Percentiles rank a stretch among this genome's conserved stretches.
phyloP scores from a whole-genome alignment of 2,113 vertebrate species.

The Catharus bicknelli region DNA sequence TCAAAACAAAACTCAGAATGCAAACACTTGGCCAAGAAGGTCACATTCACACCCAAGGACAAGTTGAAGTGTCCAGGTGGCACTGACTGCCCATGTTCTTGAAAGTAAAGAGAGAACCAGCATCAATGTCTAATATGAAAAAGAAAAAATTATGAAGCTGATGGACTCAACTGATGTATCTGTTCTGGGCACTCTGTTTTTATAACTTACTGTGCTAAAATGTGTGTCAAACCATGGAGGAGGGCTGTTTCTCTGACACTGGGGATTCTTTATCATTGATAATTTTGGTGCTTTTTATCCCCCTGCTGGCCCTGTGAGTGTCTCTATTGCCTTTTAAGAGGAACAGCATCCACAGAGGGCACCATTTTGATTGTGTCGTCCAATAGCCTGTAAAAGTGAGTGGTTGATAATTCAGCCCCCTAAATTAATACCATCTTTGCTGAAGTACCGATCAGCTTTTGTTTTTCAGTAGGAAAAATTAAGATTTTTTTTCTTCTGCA shows the following conservation, averaged over 20 bases:
- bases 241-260: neutral
- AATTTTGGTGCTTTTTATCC: neutral
- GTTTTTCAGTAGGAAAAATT: neutral
- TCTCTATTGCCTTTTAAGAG: neutral
- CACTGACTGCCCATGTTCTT: neutral
- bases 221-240: neutral
- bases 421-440: neutral
- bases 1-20: neutral
- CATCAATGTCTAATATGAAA: neutral
- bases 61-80: neutral
- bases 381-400: neutral
- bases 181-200: fast-evolving
- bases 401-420: neutral
- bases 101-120: neutral
- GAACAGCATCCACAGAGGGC: neutral
- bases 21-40: neutral
- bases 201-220: neutral
- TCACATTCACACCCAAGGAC: neutral
- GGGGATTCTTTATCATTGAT: neutral
- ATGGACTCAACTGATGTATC: neutral
- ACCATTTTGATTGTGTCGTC: neutral
- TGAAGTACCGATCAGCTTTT: neutral
- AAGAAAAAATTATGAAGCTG: neutral
- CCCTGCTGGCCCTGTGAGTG: neutral
- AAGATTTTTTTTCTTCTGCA: neutral